Conservation (phyloP, 35 echinoderm and acorn worm species). For the Antedon bifida region DNA sequence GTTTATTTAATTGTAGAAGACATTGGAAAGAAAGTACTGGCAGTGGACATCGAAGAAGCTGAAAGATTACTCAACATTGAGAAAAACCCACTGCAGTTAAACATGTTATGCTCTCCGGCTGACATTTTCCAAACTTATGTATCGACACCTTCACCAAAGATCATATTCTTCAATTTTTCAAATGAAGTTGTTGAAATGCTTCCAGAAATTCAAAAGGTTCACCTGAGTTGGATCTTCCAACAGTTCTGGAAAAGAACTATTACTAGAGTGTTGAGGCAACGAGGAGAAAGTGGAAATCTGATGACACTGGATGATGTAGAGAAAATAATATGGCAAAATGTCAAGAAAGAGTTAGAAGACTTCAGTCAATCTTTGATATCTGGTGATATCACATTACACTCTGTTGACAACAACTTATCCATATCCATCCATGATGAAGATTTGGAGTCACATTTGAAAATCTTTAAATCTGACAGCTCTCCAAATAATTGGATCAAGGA, state of each 20-base stretch:
- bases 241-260: not conserved
- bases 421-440: not conserved
- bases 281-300: no score
- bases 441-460: not conserved
- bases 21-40: not conserved
- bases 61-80: not conserved
- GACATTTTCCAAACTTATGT: not conserved
- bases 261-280: not conserved
- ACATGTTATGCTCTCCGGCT: not conserved
- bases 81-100: not conserved
- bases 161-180: not conserved
- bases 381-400: not conserved
- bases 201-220: not conserved
- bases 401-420: not conserved
- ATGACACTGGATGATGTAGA: slow-evolving; percentile 5
- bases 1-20: no score
- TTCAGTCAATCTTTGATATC: not conserved
- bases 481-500: not conserved
- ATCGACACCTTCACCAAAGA: not conserved
- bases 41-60: not conserved
- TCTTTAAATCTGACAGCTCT: not conserved
- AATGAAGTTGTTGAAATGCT: not conserved
- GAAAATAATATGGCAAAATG: not conserved
- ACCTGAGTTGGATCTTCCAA: not conserved
- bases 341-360: not conserved